Base-by-base conservation (phyloP, 2,797 vertebrate species). In the Hyperoplus immaculatus region DNA sequence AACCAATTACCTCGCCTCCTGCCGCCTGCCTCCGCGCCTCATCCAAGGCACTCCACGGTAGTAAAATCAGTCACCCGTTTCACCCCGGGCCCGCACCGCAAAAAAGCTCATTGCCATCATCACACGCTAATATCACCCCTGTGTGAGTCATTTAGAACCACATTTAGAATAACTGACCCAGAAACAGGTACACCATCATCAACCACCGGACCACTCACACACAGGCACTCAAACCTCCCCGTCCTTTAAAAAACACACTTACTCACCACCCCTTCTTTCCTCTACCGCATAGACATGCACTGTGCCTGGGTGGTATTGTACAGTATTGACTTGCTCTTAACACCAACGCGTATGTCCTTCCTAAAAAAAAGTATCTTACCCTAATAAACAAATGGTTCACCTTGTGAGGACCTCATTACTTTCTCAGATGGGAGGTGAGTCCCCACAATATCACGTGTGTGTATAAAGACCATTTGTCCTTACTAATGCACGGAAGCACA, bases 61-160 rank as follows among this genome's bases (percentile, higher is more conserved):
- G 85, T 87, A 82, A 89, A 92, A 87, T 87, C 86, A 66, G 77
- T 81, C 89, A 82, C 83, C 87, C 79, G 8, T 82, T 86, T 87
- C 78, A 84, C 82, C 76, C 63, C 13, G 43, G 65, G 83, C 29
- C 77, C 1, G 12, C 69, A 62, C 46, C 1, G 8, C 56, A 50
- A 62, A 75, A 83, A 82, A 75, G 15, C 60, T 74, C 56, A 18
- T 69, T 21, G 53, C 62, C 71, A 75, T 79, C 80, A 69, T 61
- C 63, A 53, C 73, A 75, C 46, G 7, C 84, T 82, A 70, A 85
- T 87, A 73, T 86, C 75, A 64, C 72, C 80, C 72, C 69, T 71
- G 51, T 69, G 58, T 87, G 84, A 88, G 51, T 90, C 81, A 82
- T 51, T 50, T 39, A 50, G 56, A 45, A 53, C 49, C 69, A 56